Base-by-base conservation (phyloP, 2,888 invertebrate species). In the Tanypteryx hageni region DNA sequence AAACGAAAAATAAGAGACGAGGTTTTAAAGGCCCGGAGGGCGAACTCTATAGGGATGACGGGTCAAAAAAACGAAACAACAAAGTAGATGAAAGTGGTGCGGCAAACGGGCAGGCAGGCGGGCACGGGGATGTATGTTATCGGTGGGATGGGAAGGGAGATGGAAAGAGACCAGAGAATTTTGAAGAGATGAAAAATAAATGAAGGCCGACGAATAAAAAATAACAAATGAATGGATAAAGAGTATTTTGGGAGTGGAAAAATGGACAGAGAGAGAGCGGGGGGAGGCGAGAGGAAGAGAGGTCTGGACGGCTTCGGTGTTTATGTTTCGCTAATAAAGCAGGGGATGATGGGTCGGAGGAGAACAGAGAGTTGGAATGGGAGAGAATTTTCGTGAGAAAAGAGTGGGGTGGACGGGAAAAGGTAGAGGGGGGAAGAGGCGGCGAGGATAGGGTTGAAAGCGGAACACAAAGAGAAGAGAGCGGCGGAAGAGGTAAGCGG, bases 251-350 rank as follows among this genome's bases (percentile, higher is more conserved):
- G 44, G 64, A 89, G 13, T 58, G 59, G 56, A 58, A 58, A 22
- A 16, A 10, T n/a, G n/a, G n/a, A 18, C 27, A 44, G 44, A 44
- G 31, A 44, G 44, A 44, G 82, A 9, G 82, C 76, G 76, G 82
- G 31, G 83, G 14, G 5, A 13, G 56, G 83, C 5, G 82, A 10
- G 82, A 16, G 31, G 31, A 31, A 44, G 44, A 10, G 16, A 7
- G 56, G 56, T 83, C 18, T 0, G 59, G 58, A 59, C 22, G 86
- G 16, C 59, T 59, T 9, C 61, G 44, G 56, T 18, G 89, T 89
- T 89, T 64, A 89, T 64, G 89, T 44, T 89, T 89, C 89, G 44
- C 89, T 89, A 89, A 89, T 89, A 89, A 89, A 89, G 86, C 18
- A 31, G 61, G 61, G 64, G n/a, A 44, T 57, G 57, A 56, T 44